Conservation (phyloP, 1,140 invertebrate species). For the Asbolus verrucosus region DNA sequence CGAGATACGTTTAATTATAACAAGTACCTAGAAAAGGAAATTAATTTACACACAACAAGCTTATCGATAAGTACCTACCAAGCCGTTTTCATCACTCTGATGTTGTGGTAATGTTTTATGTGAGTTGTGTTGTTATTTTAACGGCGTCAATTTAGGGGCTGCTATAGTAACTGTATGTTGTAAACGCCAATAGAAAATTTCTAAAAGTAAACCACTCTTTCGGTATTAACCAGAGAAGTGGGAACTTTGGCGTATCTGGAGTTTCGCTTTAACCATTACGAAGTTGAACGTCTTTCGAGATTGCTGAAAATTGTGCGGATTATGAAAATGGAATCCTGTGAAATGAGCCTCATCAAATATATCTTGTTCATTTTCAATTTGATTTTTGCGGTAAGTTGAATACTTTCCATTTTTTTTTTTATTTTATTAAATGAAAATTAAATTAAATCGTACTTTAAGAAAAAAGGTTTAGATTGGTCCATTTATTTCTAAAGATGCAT, state of each 20-base stretch:
- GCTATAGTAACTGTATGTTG: slow-evolving; percentile 53
- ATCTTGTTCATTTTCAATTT: slow-evolving; percentile 77
- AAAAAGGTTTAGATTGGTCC: too few species aligned
- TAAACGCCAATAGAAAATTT: slow-evolving; percentile 40
- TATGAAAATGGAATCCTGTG: slow-evolving; percentile 67
- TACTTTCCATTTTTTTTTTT: background rate
- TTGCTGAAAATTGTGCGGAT: background rate
- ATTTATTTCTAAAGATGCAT: too few species aligned
- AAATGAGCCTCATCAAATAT: slow-evolving; percentile 76
- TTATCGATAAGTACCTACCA: too few species aligned
- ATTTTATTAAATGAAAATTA: too few species aligned
- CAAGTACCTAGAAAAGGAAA: too few species aligned
- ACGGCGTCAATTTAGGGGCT: slow-evolving; percentile 35
- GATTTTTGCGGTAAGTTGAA: slow-evolving; percentile 77
- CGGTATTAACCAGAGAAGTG: slow-evolving; percentile 14
- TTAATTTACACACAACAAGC: too few species aligned
- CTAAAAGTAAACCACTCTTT: slow-evolving; percentile 11
- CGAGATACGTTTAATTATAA: too few species aligned
- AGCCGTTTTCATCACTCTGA: too few species aligned
- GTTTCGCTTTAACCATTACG: background rate
- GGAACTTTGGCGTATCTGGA: slow-evolving; percentile 43
- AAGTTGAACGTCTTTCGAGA: background rate
- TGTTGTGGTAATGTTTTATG: slow-evolving; percentile 7
- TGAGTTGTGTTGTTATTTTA: slow-evolving; percentile 29
- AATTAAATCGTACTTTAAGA: too few species aligned